A percentile compares a stretch with the other conserved stretches of the same genome.
Conservation (phyloP, 2,113 vertebrate genomes). For the Helogale parvula region DNA sequence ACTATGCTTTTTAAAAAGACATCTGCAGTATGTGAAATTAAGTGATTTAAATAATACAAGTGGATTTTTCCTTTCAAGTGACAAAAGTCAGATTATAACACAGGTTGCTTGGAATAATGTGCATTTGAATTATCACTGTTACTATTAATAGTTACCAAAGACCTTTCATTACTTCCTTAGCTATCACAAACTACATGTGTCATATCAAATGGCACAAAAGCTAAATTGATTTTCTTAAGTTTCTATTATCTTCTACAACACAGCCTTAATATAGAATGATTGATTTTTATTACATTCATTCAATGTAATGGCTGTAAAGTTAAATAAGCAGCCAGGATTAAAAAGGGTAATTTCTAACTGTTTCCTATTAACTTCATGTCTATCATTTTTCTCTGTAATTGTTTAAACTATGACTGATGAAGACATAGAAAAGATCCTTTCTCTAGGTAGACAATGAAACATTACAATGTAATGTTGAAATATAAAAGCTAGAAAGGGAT, state of each 20-base stretch:
- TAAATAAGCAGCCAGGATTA: slow-evolving; percentile 56
- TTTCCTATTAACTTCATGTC: slow-evolving; percentile 41
- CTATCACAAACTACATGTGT: background rate
- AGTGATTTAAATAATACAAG: background rate
- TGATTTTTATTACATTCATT: slow-evolving; percentile 61
- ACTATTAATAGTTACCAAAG: background rate
- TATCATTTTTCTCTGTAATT: slow-evolving; percentile 43
- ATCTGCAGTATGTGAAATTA: background rate
- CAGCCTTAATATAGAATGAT: slow-evolving; percentile 17
- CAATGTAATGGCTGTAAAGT: slow-evolving; percentile 53
- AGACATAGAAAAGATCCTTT: slow-evolving; percentile 40
- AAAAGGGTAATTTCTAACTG: slow-evolving; percentile 56
- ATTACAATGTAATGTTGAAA: background rate
- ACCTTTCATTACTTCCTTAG: background rate
- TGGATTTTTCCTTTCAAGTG: background rate
- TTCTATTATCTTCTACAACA: slow-evolving; percentile 51
- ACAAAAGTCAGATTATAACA: background rate
- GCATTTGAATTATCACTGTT: background rate
- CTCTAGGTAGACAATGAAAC: slow-evolving; percentile 10
- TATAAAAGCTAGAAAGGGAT: background rate
- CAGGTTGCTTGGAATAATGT: background rate
- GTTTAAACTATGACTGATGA: background rate
- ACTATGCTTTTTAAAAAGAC: background rate
- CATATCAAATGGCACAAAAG: slow-evolving; percentile 29
- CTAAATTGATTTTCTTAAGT: slow-evolving; percentile 46